These are phyloP conservation scores for Sinocyclocheilus anshuiensis DNA, from an alignment of 2,113 vertebrate genomes.

Conservation along the genomic window DNA sequence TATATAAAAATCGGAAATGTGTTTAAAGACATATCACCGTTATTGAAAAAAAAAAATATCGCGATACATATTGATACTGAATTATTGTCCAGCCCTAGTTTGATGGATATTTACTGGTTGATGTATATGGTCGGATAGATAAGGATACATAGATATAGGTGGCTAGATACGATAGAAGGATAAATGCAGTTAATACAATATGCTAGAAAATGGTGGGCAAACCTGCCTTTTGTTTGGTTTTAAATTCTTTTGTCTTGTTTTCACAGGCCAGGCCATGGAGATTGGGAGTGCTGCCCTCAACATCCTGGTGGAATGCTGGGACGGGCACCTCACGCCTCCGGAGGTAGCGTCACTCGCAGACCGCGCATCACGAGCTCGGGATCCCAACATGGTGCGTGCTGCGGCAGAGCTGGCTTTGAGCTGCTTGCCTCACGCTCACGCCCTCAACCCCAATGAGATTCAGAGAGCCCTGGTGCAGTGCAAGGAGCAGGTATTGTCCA, in stretches of 20 bases:
- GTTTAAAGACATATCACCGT: too few relatives aligned
- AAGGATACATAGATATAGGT: too few relatives aligned
- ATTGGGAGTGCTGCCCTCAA: slow-evolving; percentile 97
- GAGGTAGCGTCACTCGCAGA: slow-evolving; percentile 97
- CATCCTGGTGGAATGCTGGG: slow-evolving; percentile 98
- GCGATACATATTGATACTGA: too few relatives aligned
- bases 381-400: slow-evolving; percentile 98
- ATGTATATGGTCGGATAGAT: too few relatives aligned
- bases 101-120: too few relatives aligned
- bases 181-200: not conserved
- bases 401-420: slow-evolving; percentile 96
- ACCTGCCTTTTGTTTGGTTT: not conserved
- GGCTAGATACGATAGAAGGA: not conserved
- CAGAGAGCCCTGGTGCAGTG: slow-evolving; percentile 97
- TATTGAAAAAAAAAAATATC: too few relatives aligned
- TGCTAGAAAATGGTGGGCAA: not conserved
- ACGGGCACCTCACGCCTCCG: slow-evolving; percentile 95
- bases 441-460: slow-evolving; percentile 97
- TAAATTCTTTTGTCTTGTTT: not conserved
- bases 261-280: slow-evolving; percentile 96
- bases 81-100: too few relatives aligned
- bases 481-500: slow-evolving; percentile 88
- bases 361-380: slow-evolving; percentile 91
- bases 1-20: too few relatives aligned
- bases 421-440: slow-evolving; percentile 96